Percentiles rank a stretch among this genome's conserved stretches.
Conservation (phyloP, 2,888 invertebrate species). For the Galeruca laticollis region DNA sequence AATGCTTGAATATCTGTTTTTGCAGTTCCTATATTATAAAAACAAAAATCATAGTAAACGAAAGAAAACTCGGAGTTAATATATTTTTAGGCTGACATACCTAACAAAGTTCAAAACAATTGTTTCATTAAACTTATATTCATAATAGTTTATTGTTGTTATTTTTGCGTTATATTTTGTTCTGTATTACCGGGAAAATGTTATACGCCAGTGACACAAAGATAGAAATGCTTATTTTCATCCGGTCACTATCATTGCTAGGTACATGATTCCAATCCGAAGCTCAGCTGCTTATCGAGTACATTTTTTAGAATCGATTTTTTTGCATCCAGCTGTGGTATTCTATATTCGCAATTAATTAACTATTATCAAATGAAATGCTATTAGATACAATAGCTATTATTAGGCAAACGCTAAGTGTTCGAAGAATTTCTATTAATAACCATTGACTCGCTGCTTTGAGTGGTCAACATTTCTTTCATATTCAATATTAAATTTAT, state of each 20-base stretch:
- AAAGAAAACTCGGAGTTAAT: too few species aligned
- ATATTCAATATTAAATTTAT: too few species aligned
- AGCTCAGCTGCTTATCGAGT: not conserved
- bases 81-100: too few species aligned
- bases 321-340: slow-evolving; percentile 13
- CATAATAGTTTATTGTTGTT: not conserved
- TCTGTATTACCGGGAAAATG: not conserved
- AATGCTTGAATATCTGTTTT: too few species aligned
- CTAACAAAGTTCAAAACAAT: too few species aligned
- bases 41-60: too few species aligned
- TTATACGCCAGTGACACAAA: not conserved
- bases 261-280: slow-evolving; percentile 16
- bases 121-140: too few species aligned
- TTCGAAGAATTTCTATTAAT: not conserved
- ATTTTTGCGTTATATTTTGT: not conserved
- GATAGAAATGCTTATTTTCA: slow-evolving; percentile 2
- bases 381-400: not conserved
- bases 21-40: too few species aligned
- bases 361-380: not conserved
- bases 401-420: not conserved
- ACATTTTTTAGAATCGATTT: not conserved
- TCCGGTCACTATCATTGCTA: slow-evolving; percentile 18
- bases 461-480: too few species aligned
- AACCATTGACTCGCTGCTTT: not conserved
- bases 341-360: not conserved